phyloP scores from a whole-genome alignment of 2,113 vertebrate species.

The Azemiops feae region DNA sequence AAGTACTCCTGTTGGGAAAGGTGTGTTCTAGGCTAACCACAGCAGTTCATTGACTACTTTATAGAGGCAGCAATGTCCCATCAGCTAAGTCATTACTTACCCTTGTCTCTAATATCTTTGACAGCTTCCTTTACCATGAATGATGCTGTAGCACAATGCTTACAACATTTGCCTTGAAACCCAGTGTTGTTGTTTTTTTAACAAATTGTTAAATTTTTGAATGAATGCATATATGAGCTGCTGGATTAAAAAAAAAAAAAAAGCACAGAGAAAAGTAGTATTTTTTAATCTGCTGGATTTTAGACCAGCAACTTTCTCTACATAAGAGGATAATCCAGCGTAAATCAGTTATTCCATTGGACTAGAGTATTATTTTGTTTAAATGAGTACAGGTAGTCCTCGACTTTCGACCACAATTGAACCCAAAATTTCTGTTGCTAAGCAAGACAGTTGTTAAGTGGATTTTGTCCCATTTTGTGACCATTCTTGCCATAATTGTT shows the following conservation, averaged over 20 bases:
- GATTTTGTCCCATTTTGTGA: background rate
- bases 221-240: background rate
- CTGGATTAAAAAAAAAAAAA: background rate
- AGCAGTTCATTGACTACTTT: background rate
- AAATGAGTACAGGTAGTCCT: background rate
- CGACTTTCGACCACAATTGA: background rate
- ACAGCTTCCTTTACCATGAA: background rate
- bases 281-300: background rate
- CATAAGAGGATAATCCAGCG: background rate
- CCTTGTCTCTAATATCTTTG: background rate
- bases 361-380: background rate
- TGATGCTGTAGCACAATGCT: background rate
- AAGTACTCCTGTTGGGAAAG: background rate
- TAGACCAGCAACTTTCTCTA: background rate
- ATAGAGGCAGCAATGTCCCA: background rate
- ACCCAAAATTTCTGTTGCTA: background rate
- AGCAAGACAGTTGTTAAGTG: background rate
- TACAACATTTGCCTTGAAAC: background rate
- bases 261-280: background rate
- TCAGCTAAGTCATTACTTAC: background rate
- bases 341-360: background rate
- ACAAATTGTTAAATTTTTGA: background rate
- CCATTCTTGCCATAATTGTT: background rate
- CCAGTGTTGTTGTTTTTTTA: background rate
- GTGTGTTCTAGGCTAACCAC: background rate